These are phyloP conservation scores for Brachionus rubens DNA, from an alignment of 1,140 invertebrate species.

Conservation along the genomic window DNA sequence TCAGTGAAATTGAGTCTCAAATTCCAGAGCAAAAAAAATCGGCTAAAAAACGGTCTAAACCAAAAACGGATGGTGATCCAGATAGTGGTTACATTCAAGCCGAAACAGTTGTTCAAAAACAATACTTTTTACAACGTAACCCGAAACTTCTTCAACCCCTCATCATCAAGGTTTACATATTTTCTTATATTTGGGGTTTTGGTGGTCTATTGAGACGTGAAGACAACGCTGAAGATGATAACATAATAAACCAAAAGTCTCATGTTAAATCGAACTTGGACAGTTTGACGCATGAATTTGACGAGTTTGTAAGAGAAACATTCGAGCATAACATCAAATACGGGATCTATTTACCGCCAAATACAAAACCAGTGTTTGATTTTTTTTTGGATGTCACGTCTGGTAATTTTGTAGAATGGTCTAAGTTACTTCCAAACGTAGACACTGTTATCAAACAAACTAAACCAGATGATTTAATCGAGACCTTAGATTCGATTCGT, in stretches of 20 bases:
- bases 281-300: conserved; percentile 67
- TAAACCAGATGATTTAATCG: conserved; percentile 52
- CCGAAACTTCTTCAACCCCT: conserved; percentile 61
- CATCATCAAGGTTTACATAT: conserved; percentile 68
- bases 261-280: conserved; percentile 56
- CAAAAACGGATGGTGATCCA: conserved; percentile 2
- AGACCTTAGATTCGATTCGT: conserved; percentile 58
- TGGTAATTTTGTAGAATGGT: conserved; percentile 58
- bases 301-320: conserved; percentile 66
- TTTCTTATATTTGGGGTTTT: conserved; percentile 70
- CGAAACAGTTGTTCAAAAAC: conserved; percentile 23
- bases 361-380: conserved; percentile 56
- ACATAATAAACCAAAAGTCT: conserved; percentile 46
- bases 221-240: conserved; percentile 57
- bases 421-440: conserved; percentile 56
- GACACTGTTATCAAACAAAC: conserved; percentile 42
- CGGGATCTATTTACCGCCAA: conserved; percentile 55
- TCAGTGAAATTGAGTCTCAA: conserved; percentile 3
- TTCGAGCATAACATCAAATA: conserved; percentile 44
- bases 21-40: conserved; percentile 20
- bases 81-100: background rate
- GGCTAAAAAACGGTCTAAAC: background rate
- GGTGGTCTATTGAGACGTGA: conserved; percentile 69
- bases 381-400: conserved; percentile 60
- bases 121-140: conserved; percentile 56